Conservation (phyloP, 1,140 invertebrate species). For the Doryteuthis pealeii region DNA sequence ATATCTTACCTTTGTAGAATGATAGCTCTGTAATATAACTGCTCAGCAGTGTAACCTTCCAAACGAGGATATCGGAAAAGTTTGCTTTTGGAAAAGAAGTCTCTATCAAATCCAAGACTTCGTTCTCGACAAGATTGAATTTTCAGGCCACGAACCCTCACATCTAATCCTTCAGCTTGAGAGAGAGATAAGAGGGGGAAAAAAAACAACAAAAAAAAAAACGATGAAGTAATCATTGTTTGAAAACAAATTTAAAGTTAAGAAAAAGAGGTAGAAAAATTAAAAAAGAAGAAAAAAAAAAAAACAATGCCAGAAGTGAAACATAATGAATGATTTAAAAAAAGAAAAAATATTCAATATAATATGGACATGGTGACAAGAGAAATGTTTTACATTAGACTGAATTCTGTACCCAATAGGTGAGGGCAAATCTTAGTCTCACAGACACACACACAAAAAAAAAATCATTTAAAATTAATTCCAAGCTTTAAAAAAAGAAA, state of each 20-base stretch:
- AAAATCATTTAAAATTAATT: too few species aligned
- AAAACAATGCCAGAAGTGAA: too few species aligned
- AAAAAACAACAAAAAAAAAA: background rate
- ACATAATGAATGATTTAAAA: too few species aligned
- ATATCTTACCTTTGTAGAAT: conserved; percentile 49
- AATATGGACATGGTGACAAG: too few species aligned
- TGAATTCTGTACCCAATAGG: too few species aligned
- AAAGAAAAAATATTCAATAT: too few species aligned
- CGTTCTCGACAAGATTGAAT: conserved; percentile 53
- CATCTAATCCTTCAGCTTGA: conserved; percentile 57
- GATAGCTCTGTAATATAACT: conserved; percentile 48
- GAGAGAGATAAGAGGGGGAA: conserved; percentile 15
- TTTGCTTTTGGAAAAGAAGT: conserved; percentile 50
- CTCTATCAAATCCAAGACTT: conserved; percentile 48
- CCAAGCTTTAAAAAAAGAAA: too few species aligned
- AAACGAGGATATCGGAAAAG: conserved; percentile 52
- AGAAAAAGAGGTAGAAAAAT: too few species aligned
- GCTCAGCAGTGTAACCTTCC: conserved; percentile 43
- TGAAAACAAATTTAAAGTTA: background rate
- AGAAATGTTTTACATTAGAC: too few species aligned
- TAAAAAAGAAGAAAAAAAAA: too few species aligned
- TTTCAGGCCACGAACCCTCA: conserved; percentile 53
- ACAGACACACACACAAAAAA: too few species aligned
- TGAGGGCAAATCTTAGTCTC: too few species aligned
- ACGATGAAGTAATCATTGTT: background rate